Conservation (phyloP, 2,888 invertebrate genomes). For the Philonicus albiceps region DNA sequence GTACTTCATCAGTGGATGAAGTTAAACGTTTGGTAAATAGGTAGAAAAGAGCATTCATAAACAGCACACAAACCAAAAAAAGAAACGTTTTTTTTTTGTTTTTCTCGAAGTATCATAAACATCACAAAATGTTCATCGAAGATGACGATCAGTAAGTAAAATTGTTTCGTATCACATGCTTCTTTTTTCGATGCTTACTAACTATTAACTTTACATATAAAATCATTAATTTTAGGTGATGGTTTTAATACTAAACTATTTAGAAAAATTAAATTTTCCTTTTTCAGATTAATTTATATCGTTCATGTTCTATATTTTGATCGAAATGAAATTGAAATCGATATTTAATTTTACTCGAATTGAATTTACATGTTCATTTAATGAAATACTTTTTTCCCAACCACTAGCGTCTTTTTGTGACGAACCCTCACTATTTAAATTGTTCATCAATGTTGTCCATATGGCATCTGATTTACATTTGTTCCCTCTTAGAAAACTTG, state of each 20-base stretch:
- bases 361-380: no score
- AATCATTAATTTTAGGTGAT: not conserved
- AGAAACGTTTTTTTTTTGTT: not conserved
- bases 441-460: no score
- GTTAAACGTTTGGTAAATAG: not conserved
- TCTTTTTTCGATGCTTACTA: not conserved
- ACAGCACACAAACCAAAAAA: constrained; percentile 13
- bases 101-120: constrained; percentile 32
- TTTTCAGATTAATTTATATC: not conserved
- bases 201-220: not conserved
- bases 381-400: no score
- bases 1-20: constrained; percentile 32
- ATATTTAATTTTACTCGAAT: no score
- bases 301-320: no score
- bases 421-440: no score
- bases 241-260: not conserved
- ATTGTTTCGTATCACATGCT: not conserved
- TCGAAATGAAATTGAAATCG: no score
- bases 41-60: constrained; percentile 7
- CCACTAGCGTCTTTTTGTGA: no score
- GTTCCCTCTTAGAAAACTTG: no score
- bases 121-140: constrained; percentile 51
- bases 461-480: no score
- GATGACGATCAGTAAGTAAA: constrained; percentile 51
- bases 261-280: not conserved